phyloP scores from a whole-genome alignment of 2,888 invertebrate species.

The Leptopterna dolabrata region DNA sequence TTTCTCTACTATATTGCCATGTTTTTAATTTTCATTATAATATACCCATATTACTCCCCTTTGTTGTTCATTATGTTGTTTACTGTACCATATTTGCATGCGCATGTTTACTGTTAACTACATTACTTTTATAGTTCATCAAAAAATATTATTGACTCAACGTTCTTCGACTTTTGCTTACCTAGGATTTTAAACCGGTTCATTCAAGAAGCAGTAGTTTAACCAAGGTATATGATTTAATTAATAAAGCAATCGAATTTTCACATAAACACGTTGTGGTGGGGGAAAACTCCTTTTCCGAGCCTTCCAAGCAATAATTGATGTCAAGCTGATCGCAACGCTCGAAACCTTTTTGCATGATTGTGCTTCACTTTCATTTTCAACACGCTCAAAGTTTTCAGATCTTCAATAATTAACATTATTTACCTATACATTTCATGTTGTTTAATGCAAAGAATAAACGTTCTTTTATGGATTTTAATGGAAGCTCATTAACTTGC shows the following conservation, averaged over 20 bases:
- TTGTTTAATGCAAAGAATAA: too few species aligned
- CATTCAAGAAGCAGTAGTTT: conserved; percentile 54
- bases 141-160: conserved; percentile 35
- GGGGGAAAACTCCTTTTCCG: background rate
- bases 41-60: background rate
- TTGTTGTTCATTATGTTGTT: background rate
- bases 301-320: background rate
- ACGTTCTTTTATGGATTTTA: too few species aligned
- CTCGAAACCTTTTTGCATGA: background rate
- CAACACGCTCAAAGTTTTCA: background rate
- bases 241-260: conserved; percentile 13
- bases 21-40: background rate
- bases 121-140: background rate
- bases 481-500: too few species aligned
- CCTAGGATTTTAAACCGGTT: conserved; percentile 50
- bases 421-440: too few species aligned
- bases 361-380: background rate
- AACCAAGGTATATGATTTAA: conserved; percentile 39
- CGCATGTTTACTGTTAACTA: conserved; percentile 20
- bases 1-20: background rate
- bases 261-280: conserved; percentile 27
- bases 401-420: too few species aligned
- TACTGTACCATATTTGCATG: conserved; percentile 24
- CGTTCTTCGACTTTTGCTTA: conserved; percentile 48
- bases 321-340: background rate